Conservation (phyloP, 2,797 vertebrate genomes). For the Cheirogaleus major region DNA sequence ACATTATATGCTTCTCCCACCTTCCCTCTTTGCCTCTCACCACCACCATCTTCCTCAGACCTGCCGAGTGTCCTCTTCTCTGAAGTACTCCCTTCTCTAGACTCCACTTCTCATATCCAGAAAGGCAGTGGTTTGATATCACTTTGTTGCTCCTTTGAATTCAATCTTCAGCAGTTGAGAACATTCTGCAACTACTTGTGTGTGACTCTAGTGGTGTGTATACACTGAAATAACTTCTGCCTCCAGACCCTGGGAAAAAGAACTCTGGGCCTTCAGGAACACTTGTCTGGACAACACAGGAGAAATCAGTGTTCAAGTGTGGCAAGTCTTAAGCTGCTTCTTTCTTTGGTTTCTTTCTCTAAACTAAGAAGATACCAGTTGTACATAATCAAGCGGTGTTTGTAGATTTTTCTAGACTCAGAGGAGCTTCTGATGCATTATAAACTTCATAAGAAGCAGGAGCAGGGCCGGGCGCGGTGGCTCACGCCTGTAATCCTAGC, state of each 20-base stretch:
- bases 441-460: not conserved
- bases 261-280: not conserved
- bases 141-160: not conserved
- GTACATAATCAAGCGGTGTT: not conserved
- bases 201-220: not conserved
- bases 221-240: not conserved
- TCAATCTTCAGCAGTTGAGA: not conserved
- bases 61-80: not conserved
- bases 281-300: not conserved
- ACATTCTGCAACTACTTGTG: not conserved
- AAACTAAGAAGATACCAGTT: not conserved
- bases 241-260: not conserved
- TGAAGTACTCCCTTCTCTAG: not conserved
- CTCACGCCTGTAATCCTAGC: too few relatives aligned
- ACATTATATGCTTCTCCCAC: not conserved
- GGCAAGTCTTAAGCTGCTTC: not conserved
- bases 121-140: not conserved
- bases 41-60: not conserved
- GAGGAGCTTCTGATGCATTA: not conserved
- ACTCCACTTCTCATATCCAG: not conserved
- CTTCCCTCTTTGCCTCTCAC: not conserved
- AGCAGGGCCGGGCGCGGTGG: not conserved
- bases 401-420: constrained; percentile 9
- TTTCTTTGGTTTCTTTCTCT: constrained; percentile 20
- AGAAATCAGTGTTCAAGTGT: not conserved